These are phyloP conservation scores for Charadrius vociferus DNA, from an alignment of 2,113 vertebrate genomes.

Conservation along the genomic window DNA sequence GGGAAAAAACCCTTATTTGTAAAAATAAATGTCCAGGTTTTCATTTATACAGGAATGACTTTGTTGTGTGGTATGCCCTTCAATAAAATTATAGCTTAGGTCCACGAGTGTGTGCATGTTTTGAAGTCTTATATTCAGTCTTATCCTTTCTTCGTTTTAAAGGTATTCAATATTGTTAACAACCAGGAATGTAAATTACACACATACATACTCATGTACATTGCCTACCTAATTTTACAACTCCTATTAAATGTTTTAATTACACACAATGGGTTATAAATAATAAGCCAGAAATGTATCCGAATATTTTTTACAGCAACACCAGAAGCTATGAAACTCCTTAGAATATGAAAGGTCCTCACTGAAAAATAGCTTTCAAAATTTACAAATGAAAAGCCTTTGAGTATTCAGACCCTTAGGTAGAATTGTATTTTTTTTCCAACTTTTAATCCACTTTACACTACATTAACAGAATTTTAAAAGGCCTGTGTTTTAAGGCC, in stretches of 20 bases:
- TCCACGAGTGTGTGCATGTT: conserved; percentile 11
- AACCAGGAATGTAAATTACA: conserved; percentile 48
- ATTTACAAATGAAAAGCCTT: conserved; percentile 26
- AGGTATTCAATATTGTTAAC: conserved; percentile 5
- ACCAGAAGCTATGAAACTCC: conserved; percentile 1
- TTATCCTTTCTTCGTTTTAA: conserved; percentile 50
- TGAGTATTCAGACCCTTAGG: conserved; percentile 27
- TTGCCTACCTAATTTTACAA: conserved; percentile 50
- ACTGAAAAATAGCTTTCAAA: conserved; percentile 24
- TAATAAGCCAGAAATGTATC: conserved; percentile 48
- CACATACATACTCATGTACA: not conserved
- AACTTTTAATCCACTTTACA: conserved; percentile 37
- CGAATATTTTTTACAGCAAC: conserved; percentile 17
- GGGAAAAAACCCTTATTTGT: not conserved
- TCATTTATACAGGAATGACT: conserved; percentile 63
- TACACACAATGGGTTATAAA: conserved; percentile 47
- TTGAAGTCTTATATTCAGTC: conserved; percentile 15
- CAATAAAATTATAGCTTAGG: conserved; percentile 63
- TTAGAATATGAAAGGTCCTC: not conserved
- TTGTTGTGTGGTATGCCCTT: conserved; percentile 56
- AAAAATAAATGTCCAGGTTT: conserved; percentile 67
- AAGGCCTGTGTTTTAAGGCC: not conserved
- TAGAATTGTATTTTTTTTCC: not conserved
- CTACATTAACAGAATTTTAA: conserved; percentile 48
- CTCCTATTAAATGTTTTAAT: conserved; percentile 51